Percentiles rank a stretch among this genome's conserved stretches.
phyloP scores from a whole-genome alignment of 2,113 vertebrate species.

The Nibea coibor region DNA sequence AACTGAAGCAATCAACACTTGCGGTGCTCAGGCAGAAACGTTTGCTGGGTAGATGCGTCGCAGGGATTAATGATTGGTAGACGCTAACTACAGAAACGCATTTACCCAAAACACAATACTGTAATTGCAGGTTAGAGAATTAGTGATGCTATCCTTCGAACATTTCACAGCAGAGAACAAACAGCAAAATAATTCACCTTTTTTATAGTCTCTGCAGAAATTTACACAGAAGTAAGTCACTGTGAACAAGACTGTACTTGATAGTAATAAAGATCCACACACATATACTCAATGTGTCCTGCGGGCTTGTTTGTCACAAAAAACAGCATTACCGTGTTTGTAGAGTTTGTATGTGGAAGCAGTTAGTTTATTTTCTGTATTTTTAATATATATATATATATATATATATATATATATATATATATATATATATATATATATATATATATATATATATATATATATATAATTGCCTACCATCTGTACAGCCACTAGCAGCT shows the following conservation, averaged over 20 bases:
- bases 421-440: too few species aligned
- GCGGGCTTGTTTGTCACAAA: too few species aligned
- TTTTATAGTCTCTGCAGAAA: neutral
- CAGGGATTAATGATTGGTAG: slow-evolving; percentile 2
- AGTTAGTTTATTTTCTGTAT: too few species aligned
- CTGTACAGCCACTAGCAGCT: too few species aligned
- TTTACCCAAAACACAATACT: neutral
- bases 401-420: too few species aligned
- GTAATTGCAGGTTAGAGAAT: neutral
- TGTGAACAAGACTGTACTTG: neutral
- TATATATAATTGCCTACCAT: too few species aligned
- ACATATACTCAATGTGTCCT: too few species aligned
- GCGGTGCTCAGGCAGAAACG: neutral
- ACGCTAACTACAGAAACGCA: neutral
- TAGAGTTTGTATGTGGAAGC: too few species aligned
- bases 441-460: too few species aligned
- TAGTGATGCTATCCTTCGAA: neutral
- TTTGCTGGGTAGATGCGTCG: neutral
- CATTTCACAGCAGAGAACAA: neutral
- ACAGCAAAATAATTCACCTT: neutral
- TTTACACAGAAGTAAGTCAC: neutral
- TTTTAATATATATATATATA: too few species aligned
- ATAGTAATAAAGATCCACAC: neutral
- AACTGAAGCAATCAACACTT: slow-evolving; percentile 7
- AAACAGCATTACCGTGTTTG: too few species aligned